A percentile compares a stretch with the other conserved stretches of the same genome.
phyloP scores from a whole-genome alignment of 2,113 vertebrate species.

The Pycnonotus jocosus region DNA sequence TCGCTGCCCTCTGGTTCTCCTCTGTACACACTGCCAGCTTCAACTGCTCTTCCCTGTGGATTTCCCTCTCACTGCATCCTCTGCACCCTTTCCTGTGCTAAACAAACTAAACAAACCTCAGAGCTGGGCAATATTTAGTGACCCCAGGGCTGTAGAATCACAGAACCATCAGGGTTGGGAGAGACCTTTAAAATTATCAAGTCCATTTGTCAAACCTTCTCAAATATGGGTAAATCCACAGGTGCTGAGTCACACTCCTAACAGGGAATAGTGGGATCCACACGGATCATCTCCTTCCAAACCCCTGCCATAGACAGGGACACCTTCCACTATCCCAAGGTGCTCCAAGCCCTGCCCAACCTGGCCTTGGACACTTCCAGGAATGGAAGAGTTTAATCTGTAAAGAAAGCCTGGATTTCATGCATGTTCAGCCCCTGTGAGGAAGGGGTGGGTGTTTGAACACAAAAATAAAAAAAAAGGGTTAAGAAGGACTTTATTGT shows the following conservation, averaged over 20 bases:
- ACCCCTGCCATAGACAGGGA: neutral
- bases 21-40: neutral
- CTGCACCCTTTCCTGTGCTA: neutral
- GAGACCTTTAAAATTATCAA: neutral
- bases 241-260: neutral
- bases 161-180: neutral
- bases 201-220: neutral
- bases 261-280: neutral
- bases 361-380: neutral
- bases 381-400: neutral
- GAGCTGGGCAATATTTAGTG: rapidly evolving
- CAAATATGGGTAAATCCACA: neutral
- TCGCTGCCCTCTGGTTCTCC: neutral
- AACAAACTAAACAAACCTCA: neutral
- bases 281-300: neutral
- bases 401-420: neutral
- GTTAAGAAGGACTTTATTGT: rapidly evolving
- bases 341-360: rapidly evolving
- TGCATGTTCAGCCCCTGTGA: neutral
- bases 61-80: neutral
- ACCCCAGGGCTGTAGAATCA: neutral
- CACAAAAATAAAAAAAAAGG: neutral
- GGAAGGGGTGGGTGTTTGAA: neutral
- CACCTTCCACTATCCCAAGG: neutral
- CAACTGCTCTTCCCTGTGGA: neutral